Conservation (phyloP, 2,797 vertebrate species). For the Chelmon rostratus region DNA sequence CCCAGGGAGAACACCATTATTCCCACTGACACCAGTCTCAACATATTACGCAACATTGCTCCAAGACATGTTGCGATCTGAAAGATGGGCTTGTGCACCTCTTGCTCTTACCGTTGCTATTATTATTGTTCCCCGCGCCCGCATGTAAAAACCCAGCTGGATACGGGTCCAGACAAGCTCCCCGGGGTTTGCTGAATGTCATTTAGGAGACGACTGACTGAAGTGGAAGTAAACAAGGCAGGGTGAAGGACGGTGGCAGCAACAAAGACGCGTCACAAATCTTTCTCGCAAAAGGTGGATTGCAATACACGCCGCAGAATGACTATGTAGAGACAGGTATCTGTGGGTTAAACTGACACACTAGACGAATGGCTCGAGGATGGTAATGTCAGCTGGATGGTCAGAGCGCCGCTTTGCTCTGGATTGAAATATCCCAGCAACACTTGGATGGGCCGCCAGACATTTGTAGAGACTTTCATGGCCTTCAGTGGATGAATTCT, state of each 20-base stretch:
- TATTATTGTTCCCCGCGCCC: slow-evolving; percentile 24
- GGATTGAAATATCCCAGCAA: background rate
- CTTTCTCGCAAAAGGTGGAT: background rate
- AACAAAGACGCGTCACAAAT: slow-evolving; percentile 4
- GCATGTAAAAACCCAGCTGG: slow-evolving; percentile 23
- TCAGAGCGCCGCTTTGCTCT: background rate
- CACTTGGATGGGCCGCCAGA: background rate
- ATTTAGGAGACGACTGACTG: slow-evolving; percentile 19
- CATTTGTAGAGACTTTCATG: background rate
- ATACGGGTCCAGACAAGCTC: slow-evolving; percentile 27
- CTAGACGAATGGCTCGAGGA: background rate
- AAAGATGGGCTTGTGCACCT: background rate
- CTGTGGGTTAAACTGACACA: background rate
- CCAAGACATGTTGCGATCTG: slow-evolving; percentile 15
- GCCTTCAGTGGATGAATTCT: background rate
- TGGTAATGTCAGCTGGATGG: background rate
- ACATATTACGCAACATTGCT: slow-evolving; percentile 16
- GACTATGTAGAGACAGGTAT: background rate
- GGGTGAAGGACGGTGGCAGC: slow-evolving; percentile 17
- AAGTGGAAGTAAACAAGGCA: slow-evolving; percentile 34
- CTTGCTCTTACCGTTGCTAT: slow-evolving; percentile 6
- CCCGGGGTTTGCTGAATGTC: slow-evolving; percentile 23
- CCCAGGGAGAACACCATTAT: background rate
- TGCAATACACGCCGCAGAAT: background rate
- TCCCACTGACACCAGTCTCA: background rate